Evolutionary conservation across 2,888 invertebrate genomes (phyloP).

Genomic region (Drosophila phalerata): DNA sequence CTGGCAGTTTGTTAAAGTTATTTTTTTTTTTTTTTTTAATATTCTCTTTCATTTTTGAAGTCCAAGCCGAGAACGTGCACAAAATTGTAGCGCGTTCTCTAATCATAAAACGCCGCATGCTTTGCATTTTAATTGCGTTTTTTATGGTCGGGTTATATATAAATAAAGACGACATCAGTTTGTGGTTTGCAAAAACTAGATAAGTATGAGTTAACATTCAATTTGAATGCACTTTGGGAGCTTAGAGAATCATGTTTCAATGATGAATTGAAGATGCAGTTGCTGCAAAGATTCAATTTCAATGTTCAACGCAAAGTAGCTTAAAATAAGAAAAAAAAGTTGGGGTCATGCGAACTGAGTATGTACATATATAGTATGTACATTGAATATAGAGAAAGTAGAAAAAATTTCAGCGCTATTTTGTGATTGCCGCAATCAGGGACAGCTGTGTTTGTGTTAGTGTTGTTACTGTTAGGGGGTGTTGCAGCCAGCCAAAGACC

Average conservation of each 20-base stretch:
- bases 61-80: constrained; percentile 57
- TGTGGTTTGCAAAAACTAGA: constrained; percentile 10
- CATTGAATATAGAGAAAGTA: constrained; percentile 47
- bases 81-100: constrained; percentile 65
- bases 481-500: constrained; percentile 33
- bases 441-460: constrained; percentile 20
- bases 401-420: constrained; percentile 51
- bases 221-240: constrained; percentile 23
- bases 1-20: constrained; percentile 42
- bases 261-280: constrained; percentile 16
- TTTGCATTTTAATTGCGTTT: constrained; percentile 66
- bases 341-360: neutral
- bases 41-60: constrained; percentile 31
- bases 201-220: constrained; percentile 11
- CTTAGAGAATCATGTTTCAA: constrained; percentile 2
- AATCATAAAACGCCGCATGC: constrained; percentile 64
- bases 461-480: constrained; percentile 18
- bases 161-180: constrained; percentile 14
- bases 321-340: neutral
- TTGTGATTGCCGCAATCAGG: constrained; percentile 72
- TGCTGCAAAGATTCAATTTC: constrained; percentile 8
- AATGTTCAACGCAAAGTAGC: constrained; percentile 5
- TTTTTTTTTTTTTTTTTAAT: constrained; percentile 34
- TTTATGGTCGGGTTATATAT: constrained; percentile 24
- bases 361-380: constrained; percentile 28